Base-by-base conservation (phyloP, 2,888 invertebrate species). In the Drosophila dives region DNA sequence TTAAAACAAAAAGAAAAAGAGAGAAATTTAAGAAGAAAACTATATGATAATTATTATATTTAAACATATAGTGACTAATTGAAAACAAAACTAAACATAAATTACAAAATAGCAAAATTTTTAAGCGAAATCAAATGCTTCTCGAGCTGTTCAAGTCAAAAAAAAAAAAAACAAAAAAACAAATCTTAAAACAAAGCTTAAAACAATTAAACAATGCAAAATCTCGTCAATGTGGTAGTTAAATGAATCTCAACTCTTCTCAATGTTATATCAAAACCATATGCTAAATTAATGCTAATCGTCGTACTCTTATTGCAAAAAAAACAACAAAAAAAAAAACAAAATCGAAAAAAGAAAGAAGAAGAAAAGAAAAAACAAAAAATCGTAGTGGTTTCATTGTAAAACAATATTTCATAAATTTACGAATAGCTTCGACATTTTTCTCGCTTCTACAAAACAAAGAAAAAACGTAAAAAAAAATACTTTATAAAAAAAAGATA, bases 341-440 rank as follows among this genome's bases (percentile, higher is more conserved):
- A 51, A 64, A 73, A 77, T 67, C 23, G 23, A 61, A 42, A 59
- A 50, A 71, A 65, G 51, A 55, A 61, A 59, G 62, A 71, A 65
- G 49, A 55, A 61, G 32, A n/a, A 56, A 36, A 70, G 64, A 53
- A 63, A 48, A 45, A 75, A 78, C 71, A 73, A 85, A 86, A 83
- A 87, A 83, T 85, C 72, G 83, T 87, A 85, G 88, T 84, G 83
- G 83, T 87, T 87, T 84, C 91, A 91, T 89, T 91, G 91, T 91
- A 89, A 89, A 91, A 91, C 88, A 87, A 87, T 89, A 87, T 84
- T 75, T 81, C 68, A 65, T 70, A 80, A 84, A 83, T 75, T 80
- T 80, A 80, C 64, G 72, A 77, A 74, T 71, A 80, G 79, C 84
- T 84, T 84, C 77, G 55, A 75, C 63, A 76, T 67, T 80, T 81